These are phyloP conservation scores for Scophthalmus maximus DNA, from an alignment of 2,113 vertebrate species.

Conservation along the genomic window DNA sequence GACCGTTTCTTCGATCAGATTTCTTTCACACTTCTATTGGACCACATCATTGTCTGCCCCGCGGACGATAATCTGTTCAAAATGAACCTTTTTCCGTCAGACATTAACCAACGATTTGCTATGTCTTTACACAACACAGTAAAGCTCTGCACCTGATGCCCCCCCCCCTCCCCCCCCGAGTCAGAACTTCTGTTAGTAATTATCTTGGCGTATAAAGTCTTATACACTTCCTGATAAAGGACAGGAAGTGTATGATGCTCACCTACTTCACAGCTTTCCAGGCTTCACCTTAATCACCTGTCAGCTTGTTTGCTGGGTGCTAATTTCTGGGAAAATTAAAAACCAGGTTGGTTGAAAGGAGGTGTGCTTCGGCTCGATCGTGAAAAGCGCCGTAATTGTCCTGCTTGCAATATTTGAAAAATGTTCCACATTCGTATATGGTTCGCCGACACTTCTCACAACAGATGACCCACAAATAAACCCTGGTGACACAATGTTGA, in stretches of 20 bases:
- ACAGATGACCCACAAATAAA: constrained; percentile 2
- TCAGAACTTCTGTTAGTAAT: not conserved
- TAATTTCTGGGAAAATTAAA: not conserved
- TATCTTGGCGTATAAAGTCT: constrained; percentile 4
- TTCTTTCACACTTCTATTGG: too few species aligned
- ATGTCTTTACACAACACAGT: not conserved
- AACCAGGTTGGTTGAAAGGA: not conserved
- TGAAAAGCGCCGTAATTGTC: not conserved
- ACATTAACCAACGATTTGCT: not conserved
- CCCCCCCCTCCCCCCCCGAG: not conserved
- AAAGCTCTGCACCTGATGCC: constrained; percentile 1
- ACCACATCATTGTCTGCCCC: not conserved
- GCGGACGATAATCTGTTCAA: not conserved
- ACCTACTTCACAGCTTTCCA: not conserved
- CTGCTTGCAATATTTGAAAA: not conserved
- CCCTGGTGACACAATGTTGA: constrained; percentile 5
- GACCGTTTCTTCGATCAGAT: too few species aligned
- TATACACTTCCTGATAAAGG: constrained; percentile 3
- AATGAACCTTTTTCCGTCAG: not conserved
- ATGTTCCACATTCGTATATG: not conserved
- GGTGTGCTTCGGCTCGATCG: not conserved
- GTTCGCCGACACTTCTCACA: not conserved
- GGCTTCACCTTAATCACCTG: not conserved
- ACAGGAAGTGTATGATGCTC: not conserved
- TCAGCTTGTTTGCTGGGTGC: not conserved